phyloP scores from a whole-genome alignment of 2,797 vertebrate species.

The Anguilla pacifica region DNA sequence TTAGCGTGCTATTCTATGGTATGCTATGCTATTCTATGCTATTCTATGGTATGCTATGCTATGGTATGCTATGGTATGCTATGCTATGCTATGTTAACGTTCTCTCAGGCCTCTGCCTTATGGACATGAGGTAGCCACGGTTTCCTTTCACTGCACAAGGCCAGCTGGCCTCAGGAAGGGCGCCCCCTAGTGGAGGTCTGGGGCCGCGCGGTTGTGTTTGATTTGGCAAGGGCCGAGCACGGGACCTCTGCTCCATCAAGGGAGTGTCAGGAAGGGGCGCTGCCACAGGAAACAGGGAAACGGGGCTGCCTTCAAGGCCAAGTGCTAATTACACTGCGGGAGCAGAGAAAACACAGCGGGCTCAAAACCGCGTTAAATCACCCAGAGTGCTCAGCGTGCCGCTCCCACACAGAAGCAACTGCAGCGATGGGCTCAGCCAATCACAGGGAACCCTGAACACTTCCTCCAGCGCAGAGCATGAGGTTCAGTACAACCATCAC shows the following conservation, averaged over 20 bases:
- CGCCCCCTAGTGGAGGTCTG: slow-evolving; percentile 32
- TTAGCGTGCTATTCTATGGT: not conserved
- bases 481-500: not conserved
- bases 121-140: not conserved
- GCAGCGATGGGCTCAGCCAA: not conserved
- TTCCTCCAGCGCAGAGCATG: not conserved
- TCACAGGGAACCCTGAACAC: slow-evolving; percentile 7
- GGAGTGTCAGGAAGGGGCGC: slow-evolving; percentile 53
- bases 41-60: too few species aligned
- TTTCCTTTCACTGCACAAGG: not conserved
- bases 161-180: not conserved
- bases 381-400: slow-evolving; percentile 31
- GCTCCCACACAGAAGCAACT: slow-evolving; percentile 46
- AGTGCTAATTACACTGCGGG: slow-evolving; percentile 55
- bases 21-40: too few species aligned
- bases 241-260: slow-evolving; percentile 56
- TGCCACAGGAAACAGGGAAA: slow-evolving; percentile 59
- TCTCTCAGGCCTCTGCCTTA: not conserved
- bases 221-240: slow-evolving; percentile 49
- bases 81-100: not conserved
- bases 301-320: slow-evolving; percentile 36
- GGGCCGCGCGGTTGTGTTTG: slow-evolving; percentile 53
- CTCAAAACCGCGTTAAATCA: not conserved
- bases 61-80: too few species aligned
- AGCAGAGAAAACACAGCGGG: slow-evolving; percentile 24